phyloP scores from a whole-genome alignment of 1,140 invertebrate genomes.

The Diabrotica undecimpunctata region DNA sequence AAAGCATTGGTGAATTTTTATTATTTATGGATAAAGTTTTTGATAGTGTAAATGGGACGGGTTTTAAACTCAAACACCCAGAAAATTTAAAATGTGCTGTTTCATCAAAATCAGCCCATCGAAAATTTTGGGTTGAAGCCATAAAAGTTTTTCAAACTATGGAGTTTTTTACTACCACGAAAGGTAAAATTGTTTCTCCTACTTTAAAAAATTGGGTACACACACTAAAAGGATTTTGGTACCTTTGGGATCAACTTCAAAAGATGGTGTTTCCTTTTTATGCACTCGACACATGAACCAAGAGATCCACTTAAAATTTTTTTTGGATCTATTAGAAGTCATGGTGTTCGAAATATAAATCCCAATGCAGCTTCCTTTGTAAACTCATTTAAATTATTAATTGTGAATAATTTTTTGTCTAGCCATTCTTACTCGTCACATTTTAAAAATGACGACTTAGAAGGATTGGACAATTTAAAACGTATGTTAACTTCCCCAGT shows the following conservation, averaged over 20 bases:
- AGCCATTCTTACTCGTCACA: conserved; percentile 15
- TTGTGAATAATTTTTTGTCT: conserved; percentile 24
- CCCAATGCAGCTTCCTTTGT: conserved; percentile 15
- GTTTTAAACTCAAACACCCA: not conserved
- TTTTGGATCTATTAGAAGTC: conserved; percentile 35
- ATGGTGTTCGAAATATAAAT: conserved; percentile 4
- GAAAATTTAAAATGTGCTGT: conserved; percentile 11
- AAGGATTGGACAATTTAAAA: conserved; percentile 18
- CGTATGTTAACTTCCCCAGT: conserved; percentile 8
- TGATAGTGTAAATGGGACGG: conserved; percentile 11
- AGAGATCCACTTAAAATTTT: conserved; percentile 40
- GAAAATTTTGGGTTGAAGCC: not conserved
- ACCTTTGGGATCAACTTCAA: conserved; percentile 1
- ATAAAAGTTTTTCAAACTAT: conserved; percentile 2
- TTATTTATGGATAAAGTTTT: conserved; percentile 14
- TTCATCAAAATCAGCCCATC: conserved; percentile 8
- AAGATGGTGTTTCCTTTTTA: conserved; percentile 7
- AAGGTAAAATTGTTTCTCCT: conserved; percentile 11
- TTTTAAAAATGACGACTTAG: conserved; percentile 16
- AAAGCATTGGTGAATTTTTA: conserved; percentile 13
- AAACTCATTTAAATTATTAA: conserved; percentile 19
- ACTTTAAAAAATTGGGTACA: conserved; percentile 10
- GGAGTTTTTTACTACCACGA: not conserved
- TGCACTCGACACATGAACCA: conserved; percentile 29
- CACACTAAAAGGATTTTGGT: conserved; percentile 18